Base-by-base conservation (phyloP, 2,888 invertebrate species). In the Schizotus pectinicornis region DNA sequence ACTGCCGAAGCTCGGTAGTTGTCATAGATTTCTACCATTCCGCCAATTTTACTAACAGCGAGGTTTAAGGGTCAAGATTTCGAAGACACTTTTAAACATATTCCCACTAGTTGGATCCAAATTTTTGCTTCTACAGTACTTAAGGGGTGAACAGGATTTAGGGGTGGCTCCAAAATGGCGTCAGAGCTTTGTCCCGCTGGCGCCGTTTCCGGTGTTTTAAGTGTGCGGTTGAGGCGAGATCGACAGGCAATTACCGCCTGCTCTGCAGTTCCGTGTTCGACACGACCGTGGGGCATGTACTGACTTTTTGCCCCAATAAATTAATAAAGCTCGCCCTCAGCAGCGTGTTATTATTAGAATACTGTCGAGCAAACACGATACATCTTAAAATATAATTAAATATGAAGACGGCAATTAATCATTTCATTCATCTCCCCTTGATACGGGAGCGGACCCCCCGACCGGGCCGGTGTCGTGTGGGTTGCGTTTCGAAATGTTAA, bases 401-500 rank as follows among this genome's bases (percentile, higher is more conserved):
- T 59, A 50, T 43, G 55, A 55, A 50, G 55, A 50, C 33, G 39
- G 43, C 55, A 51, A 59, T 59, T 59, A 59, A 59, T 59, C 59
- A 59, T 51, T 38, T 39, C 36, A 43, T 59, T 55, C 46, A 42
- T 22, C 35, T 55, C 22, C 13, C 35, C 41, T n/a, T 50, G 50
- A 48, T 46, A 37, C 48, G 51, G 33, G 43, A 9, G 22, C 6
- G 22, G 14, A 46, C 45, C 38, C 50, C 38, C 43, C 30, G 56
- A 33, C 13, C 30, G 51, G 51, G 46, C 37, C 37, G 36, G 32
- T 42, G 39, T 47, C 37, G 22, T 11, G 30, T 37, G 32, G 32
- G 56, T 59, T 59, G 45, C 48, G 51, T 62, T 42, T 33, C 45
- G 46, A 50, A 48, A 61, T 61, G 64, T 58, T 67, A 67, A 67